Evolutionary conservation across 2,113 vertebrate genomes (phyloP).

Genomic region (Progne subis): DNA sequence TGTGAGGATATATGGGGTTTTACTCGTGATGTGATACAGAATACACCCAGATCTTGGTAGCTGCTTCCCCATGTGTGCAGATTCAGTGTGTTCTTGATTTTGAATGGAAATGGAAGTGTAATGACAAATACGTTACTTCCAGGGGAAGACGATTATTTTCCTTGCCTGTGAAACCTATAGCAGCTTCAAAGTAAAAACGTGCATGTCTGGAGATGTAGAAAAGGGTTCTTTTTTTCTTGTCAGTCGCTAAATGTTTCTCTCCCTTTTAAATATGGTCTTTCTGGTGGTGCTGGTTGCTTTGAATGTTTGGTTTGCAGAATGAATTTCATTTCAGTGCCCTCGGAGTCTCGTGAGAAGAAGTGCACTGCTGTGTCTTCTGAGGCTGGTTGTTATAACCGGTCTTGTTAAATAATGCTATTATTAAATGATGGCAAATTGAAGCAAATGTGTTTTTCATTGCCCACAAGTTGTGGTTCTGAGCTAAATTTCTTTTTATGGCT

Average conservation of each 20-base stretch:
- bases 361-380: slow-evolving; percentile 14
- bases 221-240: background rate
- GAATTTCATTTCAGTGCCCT: slow-evolving; percentile 34
- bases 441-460: slow-evolving; percentile 24
- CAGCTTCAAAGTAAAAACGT: background rate
- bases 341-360: background rate
- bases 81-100: slow-evolving; percentile 3
- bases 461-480: slow-evolving; percentile 69
- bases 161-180: background rate
- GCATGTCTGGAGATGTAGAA: background rate
- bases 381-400: slow-evolving; percentile 34
- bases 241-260: background rate
- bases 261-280: background rate
- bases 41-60: slow-evolving; percentile 30
- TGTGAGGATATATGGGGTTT: slow-evolving; percentile 4
- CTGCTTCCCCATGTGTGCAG: slow-evolving; percentile 1
- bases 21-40: background rate
- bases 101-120: background rate
- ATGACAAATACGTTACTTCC: background rate
- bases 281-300: slow-evolving; percentile 20
- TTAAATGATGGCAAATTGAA: slow-evolving; percentile 56
- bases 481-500: slow-evolving; percentile 48
- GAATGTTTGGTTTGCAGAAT: slow-evolving; percentile 12
- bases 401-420: slow-evolving; percentile 45
- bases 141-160: background rate